Conservation (phyloP, 2,113 vertebrate species). For the Dipodomys stephensi region DNA sequence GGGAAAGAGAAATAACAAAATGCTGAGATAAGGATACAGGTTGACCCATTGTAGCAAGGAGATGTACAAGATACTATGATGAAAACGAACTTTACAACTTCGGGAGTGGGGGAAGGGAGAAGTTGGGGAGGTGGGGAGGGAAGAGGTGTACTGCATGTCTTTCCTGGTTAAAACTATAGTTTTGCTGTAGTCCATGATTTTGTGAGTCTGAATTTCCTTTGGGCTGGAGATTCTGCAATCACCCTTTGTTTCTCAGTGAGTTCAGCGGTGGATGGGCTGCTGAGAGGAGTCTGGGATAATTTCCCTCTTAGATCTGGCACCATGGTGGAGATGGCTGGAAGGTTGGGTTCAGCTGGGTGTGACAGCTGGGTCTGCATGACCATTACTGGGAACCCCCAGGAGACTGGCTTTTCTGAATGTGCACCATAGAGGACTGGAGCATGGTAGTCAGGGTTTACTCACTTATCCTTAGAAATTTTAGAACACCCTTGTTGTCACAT, state of each 20-base stretch:
- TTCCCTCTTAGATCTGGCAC: neutral
- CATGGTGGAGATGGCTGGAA: neutral
- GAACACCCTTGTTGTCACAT: neutral
- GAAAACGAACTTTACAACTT: too few relatives aligned
- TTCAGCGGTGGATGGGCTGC: neutral
- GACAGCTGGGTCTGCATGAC: too few relatives aligned
- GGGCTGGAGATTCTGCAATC: neutral
- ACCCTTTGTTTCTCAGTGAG: neutral
- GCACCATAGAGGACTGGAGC: neutral
- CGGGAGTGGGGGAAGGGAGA: too few relatives aligned
- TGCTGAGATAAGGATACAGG: too few relatives aligned
- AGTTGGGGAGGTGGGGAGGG: too few relatives aligned
- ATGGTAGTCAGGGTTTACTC: neutral
- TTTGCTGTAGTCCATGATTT: neutral
- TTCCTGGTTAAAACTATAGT: slow-evolving; percentile 15
- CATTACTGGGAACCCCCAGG: neutral
- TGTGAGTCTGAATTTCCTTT: neutral
- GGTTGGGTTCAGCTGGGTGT: neutral
- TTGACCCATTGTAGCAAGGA: too few relatives aligned
- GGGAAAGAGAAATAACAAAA: too few relatives aligned
- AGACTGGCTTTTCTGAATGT: neutral
- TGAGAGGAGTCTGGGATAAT: neutral
- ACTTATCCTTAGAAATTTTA: neutral
- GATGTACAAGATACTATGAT: too few relatives aligned
- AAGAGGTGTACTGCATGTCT: neutral